These are phyloP conservation scores for Drosophila yooni DNA, from an alignment of 2,888 invertebrate genomes.

Conservation along the genomic window DNA sequence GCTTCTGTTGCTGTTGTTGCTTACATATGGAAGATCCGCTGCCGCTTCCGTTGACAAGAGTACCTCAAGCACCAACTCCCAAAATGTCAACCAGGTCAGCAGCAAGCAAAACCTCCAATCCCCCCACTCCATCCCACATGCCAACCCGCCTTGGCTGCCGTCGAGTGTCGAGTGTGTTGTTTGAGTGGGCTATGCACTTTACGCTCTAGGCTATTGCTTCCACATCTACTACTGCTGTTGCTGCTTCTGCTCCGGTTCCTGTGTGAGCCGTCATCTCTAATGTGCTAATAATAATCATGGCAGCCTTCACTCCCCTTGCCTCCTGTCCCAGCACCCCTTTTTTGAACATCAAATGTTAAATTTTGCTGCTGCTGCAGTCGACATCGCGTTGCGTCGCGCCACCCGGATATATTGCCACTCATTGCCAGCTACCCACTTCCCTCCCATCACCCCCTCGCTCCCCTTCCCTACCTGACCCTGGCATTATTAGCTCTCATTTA, in stretches of 20 bases:
- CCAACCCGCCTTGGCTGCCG: slow-evolving; percentile 1
- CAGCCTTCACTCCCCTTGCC: slow-evolving; percentile 36
- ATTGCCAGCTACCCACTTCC: slow-evolving; percentile 34
- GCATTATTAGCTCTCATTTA: slow-evolving; percentile 80
- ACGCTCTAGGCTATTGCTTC: slow-evolving; percentile 52
- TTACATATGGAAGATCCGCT: slow-evolving; percentile 74
- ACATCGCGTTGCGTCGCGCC: slow-evolving; percentile 35
- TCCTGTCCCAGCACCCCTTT: background rate
- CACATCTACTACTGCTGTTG: background rate
- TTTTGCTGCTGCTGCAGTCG: slow-evolving; percentile 37
- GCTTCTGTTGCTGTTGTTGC: background rate
- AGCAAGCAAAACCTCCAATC: background rate
- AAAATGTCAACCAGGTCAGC: slow-evolving; percentile 72
- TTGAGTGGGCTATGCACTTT: slow-evolving; percentile 77
- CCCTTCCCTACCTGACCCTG: slow-evolving; percentile 26
- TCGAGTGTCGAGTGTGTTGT: slow-evolving; percentile 77
- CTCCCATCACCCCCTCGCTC: background rate
- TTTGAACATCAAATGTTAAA: slow-evolving; percentile 73
- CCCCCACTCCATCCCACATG: background rate
- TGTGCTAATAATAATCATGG: slow-evolving; percentile 81
- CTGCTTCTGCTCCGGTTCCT: slow-evolving; percentile 15
- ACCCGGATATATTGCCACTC: slow-evolving; percentile 78
- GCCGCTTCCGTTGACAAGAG: slow-evolving; percentile 58
- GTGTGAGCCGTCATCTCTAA: slow-evolving; percentile 59
- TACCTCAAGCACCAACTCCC: slow-evolving; percentile 29